phyloP scores from a whole-genome alignment of 2,797 vertebrate genomes.

The Oreonectes daqikongensis region DNA sequence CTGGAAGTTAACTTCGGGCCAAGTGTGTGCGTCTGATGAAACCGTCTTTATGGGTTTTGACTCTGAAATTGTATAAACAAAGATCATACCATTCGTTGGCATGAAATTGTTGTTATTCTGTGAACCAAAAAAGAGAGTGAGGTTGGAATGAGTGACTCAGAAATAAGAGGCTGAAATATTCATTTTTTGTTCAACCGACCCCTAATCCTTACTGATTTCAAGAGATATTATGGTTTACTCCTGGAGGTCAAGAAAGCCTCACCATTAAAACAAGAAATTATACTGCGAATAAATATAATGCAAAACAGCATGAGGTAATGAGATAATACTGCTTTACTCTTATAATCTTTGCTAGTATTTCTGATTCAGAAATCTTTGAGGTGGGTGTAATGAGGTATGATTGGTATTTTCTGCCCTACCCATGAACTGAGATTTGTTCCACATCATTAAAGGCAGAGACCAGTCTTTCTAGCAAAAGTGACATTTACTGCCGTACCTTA shows the following conservation, averaged over 20 bases:
- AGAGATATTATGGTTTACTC: not conserved
- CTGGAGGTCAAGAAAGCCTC: not conserved
- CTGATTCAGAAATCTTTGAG: not conserved
- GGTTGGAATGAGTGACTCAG: conserved; percentile 7
- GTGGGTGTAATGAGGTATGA: conserved; percentile 24
- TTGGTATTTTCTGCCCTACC: conserved; percentile 24
- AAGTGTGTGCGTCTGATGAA: too few relatives aligned
- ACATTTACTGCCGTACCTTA: conserved; percentile 41
- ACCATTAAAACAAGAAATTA: conserved; percentile 14
- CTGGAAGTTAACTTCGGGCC: too few relatives aligned
- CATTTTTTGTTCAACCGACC: not conserved
- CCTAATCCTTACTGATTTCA: conserved; percentile 1
- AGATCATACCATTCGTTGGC: not conserved
- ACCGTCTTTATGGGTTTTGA: too few relatives aligned
- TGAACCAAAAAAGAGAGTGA: conserved; percentile 17
- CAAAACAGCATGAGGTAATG: conserved; percentile 24
- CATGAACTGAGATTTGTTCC: conserved; percentile 38
- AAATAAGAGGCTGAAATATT: conserved; percentile 22
- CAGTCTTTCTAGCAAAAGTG: conserved; percentile 39
- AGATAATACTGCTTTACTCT: conserved; percentile 21
- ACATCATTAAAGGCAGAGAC: conserved; percentile 37
- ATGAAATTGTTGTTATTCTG: not conserved
- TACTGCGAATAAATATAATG: conserved; percentile 6
- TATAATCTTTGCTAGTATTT: conserved; percentile 17
- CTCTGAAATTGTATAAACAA: not conserved